Base-by-base conservation (phyloP, 2,797 vertebrate genomes). In the Acropternis orthonyx region DNA sequence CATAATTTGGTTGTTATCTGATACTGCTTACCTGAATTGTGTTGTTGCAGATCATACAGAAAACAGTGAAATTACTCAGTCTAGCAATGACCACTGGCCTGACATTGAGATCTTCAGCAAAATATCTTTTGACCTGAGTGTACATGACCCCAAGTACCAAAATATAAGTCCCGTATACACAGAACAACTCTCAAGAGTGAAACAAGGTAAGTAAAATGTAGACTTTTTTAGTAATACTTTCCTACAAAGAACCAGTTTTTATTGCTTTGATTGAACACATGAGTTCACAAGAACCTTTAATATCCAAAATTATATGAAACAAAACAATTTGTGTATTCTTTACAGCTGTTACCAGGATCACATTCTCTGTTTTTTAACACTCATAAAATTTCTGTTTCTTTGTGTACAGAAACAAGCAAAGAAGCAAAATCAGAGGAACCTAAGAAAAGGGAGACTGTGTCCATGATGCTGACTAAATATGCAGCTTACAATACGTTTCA, bases 401-500 rank as follows among this genome's bases (percentile, higher is more conserved):
- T 92, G 12, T 83, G 26, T 49, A 69, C 95, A 98, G 98, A 98
- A 95, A 69, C 94, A 65, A 98, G 97, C 78, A 97, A 97, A 92
- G 98, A 98, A 91, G 86, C 73, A 72, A 98, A 97, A 81, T 79
- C 44, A 30, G 98, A 98, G 65, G 97, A 97, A 48, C 75, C 97
- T 39, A 95, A 76, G 86, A 99, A 98, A 91, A 98, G 98, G 81
- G 97, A 98, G 88, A 99, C 99, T 0, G 97, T 99, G 84, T 99
- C 99, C 51, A 99, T 99, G 96, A 98, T 99, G 95, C 96, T 99
- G 93, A 99, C 98, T 86, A 98, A 98, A 94, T 99, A 99, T 2
- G 99, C 99, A 1, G 98, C 99, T 95, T 99, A 99, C 97, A 99
- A 99, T 95, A 99, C 99, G 3, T 99, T 99, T 97, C 99, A 99